Percentiles rank a stretch among this genome's conserved stretches.
Conservation (phyloP, 2,797 vertebrate species). For the Gallinago stenura region DNA sequence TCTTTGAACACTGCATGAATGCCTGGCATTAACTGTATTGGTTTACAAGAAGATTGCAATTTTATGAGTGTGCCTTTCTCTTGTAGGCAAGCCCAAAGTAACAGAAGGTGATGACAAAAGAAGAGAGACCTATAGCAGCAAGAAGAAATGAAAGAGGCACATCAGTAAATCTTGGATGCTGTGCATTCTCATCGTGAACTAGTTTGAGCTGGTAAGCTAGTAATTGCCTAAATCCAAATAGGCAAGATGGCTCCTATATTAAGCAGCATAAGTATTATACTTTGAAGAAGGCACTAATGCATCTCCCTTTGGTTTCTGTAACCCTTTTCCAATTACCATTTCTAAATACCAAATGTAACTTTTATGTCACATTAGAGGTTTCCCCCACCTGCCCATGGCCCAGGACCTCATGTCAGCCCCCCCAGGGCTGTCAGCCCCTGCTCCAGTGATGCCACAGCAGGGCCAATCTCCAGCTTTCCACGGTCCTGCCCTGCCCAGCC, state of each 20-base stretch:
- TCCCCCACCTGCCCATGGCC: not conserved
- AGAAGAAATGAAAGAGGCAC: not conserved
- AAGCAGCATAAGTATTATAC: not conserved
- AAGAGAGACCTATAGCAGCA: not conserved
- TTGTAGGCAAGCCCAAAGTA: not conserved
- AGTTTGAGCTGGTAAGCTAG: conserved; percentile 17
- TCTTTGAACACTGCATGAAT: not conserved
- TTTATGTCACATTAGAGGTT: not conserved
- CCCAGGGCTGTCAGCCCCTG: not conserved
- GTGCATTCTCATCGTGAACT: not conserved
- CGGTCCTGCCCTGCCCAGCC: not conserved
- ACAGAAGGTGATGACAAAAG: not conserved
- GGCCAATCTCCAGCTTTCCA: not conserved
- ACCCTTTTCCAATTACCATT: not conserved
- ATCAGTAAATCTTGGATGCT: not conserved
- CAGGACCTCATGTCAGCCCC: not conserved
- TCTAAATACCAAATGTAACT: not conserved
- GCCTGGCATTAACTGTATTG: not conserved
- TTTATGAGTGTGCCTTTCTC: not conserved
- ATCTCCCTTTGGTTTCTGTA: not conserved
- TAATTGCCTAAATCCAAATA: conserved; percentile 52
- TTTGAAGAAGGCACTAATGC: not conserved
- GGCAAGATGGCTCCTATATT: not conserved
- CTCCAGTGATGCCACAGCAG: not conserved
- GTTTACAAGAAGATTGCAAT: not conserved